Evolutionary conservation across 2,888 invertebrate genomes (phyloP).

Genomic region (Cryptocephalus moraei): DNA sequence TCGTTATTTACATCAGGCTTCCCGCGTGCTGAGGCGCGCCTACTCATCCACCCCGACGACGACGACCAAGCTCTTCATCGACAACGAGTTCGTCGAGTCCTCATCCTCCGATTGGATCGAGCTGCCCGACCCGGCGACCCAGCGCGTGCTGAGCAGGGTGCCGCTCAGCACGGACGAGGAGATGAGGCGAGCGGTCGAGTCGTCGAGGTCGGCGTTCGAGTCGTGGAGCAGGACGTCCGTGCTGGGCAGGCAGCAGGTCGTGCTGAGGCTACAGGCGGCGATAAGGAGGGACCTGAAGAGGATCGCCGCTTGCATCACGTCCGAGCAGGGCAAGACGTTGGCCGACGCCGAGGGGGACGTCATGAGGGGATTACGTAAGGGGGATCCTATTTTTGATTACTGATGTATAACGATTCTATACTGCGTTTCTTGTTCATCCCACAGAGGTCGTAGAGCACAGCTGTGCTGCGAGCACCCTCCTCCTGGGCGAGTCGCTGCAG

Average conservation of each 20-base stretch:
- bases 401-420: background rate
- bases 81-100: slow-evolving; percentile 90
- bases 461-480: slow-evolving; percentile 84
- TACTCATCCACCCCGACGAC: slow-evolving; percentile 50
- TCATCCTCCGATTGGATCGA: slow-evolving; percentile 91
- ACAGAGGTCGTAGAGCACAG: slow-evolving; percentile 97
- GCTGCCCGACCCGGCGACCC: slow-evolving; percentile 90
- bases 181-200: slow-evolving; percentile 80
- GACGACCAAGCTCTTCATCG: slow-evolving; percentile 83
- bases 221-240: slow-evolving; percentile 89
- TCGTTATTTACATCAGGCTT: slow-evolving; percentile 3
- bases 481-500: slow-evolving; percentile 85
- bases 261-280: slow-evolving; percentile 63
- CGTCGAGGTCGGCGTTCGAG: slow-evolving; percentile 64
- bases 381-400: background rate
- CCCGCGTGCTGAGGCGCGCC: slow-evolving; percentile 12
- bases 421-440: no score
- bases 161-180: slow-evolving; percentile 84
- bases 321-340: slow-evolving; percentile 95
- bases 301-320: slow-evolving; percentile 83
- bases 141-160: slow-evolving; percentile 69
- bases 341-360: slow-evolving; percentile 98
- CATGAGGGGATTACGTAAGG: slow-evolving; percentile 89
- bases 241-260: slow-evolving; percentile 73
- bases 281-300: slow-evolving; percentile 82